These are phyloP conservation scores for Drosophila kohkoa DNA, from an alignment of 1,140 invertebrate species.

Conservation along the genomic window DNA sequence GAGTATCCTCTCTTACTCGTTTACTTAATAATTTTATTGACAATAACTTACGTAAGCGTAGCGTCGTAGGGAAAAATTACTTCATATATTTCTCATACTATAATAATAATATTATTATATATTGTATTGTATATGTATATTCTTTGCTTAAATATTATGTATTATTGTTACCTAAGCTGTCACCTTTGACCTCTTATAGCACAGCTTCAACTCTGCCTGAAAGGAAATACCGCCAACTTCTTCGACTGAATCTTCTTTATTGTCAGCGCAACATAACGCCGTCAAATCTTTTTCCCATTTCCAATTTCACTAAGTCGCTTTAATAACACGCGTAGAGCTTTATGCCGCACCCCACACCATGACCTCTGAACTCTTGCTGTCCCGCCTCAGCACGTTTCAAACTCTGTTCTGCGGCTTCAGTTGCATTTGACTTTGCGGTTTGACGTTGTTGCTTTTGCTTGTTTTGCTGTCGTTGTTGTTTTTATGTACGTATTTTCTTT, in stretches of 20 bases:
- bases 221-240: not conserved
- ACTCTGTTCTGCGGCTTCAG: constrained; percentile 74
- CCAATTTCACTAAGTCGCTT: constrained; percentile 48
- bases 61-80: no score
- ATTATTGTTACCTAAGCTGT: not conserved
- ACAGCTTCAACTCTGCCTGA: not conserved
- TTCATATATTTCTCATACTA: no score
- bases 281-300: constrained; percentile 19
- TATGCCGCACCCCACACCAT: not conserved
- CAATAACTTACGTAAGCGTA: no score
- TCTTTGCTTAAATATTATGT: no score
- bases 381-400: constrained; percentile 24
- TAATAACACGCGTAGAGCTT: constrained; percentile 43
- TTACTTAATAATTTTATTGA: no score
- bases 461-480: constrained; percentile 58
- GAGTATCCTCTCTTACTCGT: no score
- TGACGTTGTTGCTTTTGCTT: constrained; percentile 72
- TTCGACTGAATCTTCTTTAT: constrained; percentile 18
- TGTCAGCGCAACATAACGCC: not conserved
- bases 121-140: no score
- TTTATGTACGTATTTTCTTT: constrained; percentile 45
- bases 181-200: not conserved
- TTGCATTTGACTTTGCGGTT: constrained; percentile 82
- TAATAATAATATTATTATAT: no score
- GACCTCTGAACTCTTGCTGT: not conserved